Evolutionary conservation across 1,140 invertebrate genomes (phyloP).

Genomic region (Drosophila tsacasi): DNA sequence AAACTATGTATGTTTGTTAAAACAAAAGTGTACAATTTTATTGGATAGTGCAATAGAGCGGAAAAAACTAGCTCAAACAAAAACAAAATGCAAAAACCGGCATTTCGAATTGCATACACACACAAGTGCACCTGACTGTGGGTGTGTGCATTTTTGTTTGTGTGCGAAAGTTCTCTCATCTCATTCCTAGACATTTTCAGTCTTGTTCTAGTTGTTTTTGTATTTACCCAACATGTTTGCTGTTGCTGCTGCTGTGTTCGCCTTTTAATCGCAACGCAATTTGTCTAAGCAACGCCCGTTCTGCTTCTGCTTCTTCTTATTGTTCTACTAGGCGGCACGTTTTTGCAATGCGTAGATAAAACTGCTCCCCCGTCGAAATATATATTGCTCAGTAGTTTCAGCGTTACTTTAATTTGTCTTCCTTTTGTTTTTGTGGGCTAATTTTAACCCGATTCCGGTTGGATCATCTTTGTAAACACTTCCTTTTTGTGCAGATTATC

Average conservation of each 20-base stretch:
- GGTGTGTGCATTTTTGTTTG: slow-evolving; percentile 2
- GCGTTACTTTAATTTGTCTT: slow-evolving; percentile 14
- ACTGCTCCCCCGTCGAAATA: slow-evolving; percentile 33
- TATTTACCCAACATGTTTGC: slow-evolving; percentile 82
- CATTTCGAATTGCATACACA: slow-evolving; percentile 59
- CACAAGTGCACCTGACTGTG: slow-evolving; percentile 16
- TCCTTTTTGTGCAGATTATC: slow-evolving; percentile 10
- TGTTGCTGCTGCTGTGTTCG: slow-evolving; percentile 28
- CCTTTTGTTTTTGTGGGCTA: slow-evolving; percentile 41
- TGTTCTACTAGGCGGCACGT: slow-evolving; percentile 64
- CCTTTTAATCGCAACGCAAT: slow-evolving; percentile 80
- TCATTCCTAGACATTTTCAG: slow-evolving; percentile 12
- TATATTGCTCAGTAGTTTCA: slow-evolving; percentile 32
- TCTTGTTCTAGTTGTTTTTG: slow-evolving; percentile 35
- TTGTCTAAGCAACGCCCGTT: slow-evolving; percentile 79
- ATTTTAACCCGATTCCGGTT: slow-evolving; percentile 62
- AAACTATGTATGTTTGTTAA: slow-evolving; percentile 2
- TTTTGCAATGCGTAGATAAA: slow-evolving; percentile 71
- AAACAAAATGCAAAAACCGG: slow-evolving; percentile 72
- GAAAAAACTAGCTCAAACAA: slow-evolving; percentile 57
- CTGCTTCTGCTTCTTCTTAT: slow-evolving; percentile 51
- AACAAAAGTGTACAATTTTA: slow-evolving; percentile 5
- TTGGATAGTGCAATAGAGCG: slow-evolving; percentile 20
- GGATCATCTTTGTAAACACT: slow-evolving; percentile 41
- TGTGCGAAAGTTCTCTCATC: slow-evolving; percentile 29